A percentile compares a stretch with the other conserved stretches of the same genome.
These are phyloP conservation scores for Callithrix jacchus DNA, from an alignment of 2,113 vertebrate genomes.

Conservation along the genomic window DNA sequence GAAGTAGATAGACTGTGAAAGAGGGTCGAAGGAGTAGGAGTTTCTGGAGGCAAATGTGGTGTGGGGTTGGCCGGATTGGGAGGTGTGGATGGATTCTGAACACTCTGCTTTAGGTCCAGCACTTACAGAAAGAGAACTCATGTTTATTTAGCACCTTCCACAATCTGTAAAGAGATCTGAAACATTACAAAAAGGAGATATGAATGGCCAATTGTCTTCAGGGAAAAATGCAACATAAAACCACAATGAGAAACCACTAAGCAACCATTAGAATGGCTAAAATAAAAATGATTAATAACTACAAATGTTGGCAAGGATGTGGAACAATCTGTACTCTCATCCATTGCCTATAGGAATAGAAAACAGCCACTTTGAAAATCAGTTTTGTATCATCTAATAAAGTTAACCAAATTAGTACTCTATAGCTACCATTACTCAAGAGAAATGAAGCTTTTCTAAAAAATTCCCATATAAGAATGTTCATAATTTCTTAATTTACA, in stretches of 20 bases:
- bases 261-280: not conserved
- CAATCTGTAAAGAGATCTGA: not conserved
- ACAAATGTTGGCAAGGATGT: not conserved
- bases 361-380: not conserved
- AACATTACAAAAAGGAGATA: no score
- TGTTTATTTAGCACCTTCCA: not conserved
- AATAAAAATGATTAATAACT: not conserved
- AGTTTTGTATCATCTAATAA: not conserved
- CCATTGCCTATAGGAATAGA: no score
- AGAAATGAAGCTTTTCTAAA: not conserved
- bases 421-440: not conserved
- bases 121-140: not conserved
- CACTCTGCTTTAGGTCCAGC: not conserved
- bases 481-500: not conserved
- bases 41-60: no score
- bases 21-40: not conserved
- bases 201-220: not conserved
- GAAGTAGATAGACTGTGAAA: not conserved
- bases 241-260: not conserved
- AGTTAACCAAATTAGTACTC: not conserved
- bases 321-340: not conserved
- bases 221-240: not conserved
- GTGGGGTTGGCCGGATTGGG: no score
- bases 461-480: no score
- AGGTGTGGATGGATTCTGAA: not conserved